Base-by-base conservation (phyloP, 2,797 vertebrate species). In the Tachyglossus aculeatus region DNA sequence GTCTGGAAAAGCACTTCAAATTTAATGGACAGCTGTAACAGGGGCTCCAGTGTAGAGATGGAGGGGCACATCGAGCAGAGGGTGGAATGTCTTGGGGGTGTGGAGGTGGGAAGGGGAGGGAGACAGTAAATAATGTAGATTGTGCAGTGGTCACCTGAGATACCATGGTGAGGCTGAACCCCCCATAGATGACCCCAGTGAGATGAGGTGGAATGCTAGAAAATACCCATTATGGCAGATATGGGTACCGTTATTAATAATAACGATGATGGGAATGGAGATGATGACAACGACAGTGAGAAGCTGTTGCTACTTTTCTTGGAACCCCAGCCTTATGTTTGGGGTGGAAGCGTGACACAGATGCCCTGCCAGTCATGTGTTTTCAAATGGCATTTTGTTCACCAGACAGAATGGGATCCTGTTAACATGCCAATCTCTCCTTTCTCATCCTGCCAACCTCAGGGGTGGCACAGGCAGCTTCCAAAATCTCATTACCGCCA, bases 371-470 rank as follows among this genome's bases (percentile, higher is more conserved):
- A 60, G 68, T 18, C 5, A 38, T 54, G 41, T 21, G 5, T 59
- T 79, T 76, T 64, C 61, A 48, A 41, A 0, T 5, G 44, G 31
- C 58, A 5, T 58, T 71, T n/a, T 9, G 24, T 33, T 38, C 61
- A 39, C 36, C 39, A 25, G 61, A 18, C 31, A 14, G n/a, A 50
- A 54, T 27, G 9, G 1, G 11, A 38, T 36, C 51, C 47, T 38
- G 3, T n/a, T 51, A 41, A 47, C 21, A 0, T 0, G 1, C 44
- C 48, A 41, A 51, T 39, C 80, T 68, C 3, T 0, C n/a, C 44
- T 54, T 47, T 38, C 19, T 47, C 7, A 59, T 58, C 38, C 41
- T 51, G 51, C 71, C 79, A 66, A 61, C 43, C 71, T 82, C 3
- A 0, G 29, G 78, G 71, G 29, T 36, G 51, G n/a, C 71, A 64